A percentile compares a stretch with the other conserved stretches of the same genome.
Conservation (phyloP, 2,113 vertebrate species). For the Upupa epops region DNA sequence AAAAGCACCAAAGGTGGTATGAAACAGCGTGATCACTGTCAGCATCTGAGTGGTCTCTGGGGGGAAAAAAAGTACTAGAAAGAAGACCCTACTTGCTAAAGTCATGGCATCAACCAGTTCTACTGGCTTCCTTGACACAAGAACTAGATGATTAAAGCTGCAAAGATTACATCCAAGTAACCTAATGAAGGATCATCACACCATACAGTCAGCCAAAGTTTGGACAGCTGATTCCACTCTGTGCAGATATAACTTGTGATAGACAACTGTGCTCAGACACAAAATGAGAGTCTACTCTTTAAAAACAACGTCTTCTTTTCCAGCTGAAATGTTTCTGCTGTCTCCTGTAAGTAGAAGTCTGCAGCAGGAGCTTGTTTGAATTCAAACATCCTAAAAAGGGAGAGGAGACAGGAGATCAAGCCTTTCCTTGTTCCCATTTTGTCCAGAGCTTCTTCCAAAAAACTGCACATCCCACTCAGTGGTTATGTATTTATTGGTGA, state of each 20-base stretch:
- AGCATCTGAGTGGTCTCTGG: neutral
- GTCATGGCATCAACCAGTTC: fast-evolving
- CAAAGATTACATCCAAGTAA: neutral
- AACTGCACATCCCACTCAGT: neutral
- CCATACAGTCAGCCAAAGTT: neutral
- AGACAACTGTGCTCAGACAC: neutral
- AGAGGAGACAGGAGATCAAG: neutral
- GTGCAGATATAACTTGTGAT: neutral
- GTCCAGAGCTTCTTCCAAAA: neutral
- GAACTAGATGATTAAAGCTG: neutral
- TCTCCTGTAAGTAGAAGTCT: neutral
- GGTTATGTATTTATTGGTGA: neutral
- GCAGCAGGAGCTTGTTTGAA: neutral
- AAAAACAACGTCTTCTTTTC: neutral
- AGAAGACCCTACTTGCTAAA: neutral
- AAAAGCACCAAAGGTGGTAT: neutral
- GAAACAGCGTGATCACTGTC: neutral
- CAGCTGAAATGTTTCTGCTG: neutral
- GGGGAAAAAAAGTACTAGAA: neutral
- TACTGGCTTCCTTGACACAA: neutral
- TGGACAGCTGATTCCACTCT: neutral
- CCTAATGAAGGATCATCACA: neutral
- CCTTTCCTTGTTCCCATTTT: neutral
- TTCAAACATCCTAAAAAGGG: neutral
- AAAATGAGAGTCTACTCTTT: neutral